phyloP scores from a whole-genome alignment of 2,113 vertebrate genomes.

The Agapornis roseicollis region DNA sequence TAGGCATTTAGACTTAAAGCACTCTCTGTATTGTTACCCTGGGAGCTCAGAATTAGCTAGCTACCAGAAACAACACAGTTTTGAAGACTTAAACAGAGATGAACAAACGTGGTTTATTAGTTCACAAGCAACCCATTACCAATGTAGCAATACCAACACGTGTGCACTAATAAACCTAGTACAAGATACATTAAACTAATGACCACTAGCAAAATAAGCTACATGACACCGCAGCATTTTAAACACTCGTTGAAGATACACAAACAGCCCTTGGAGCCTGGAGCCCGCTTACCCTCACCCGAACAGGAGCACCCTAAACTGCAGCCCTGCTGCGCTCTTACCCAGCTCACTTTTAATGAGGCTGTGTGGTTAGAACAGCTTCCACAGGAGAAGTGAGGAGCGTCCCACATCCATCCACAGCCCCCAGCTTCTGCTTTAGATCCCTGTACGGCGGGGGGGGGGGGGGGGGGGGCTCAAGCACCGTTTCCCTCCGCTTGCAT shows the following conservation, averaged over 20 bases:
- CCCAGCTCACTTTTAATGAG: neutral
- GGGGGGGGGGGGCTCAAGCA: too few relatives aligned
- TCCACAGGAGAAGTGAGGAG: neutral
- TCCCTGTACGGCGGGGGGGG: accelerated
- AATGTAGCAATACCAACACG: neutral
- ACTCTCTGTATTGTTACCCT: neutral
- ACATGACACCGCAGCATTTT: neutral
- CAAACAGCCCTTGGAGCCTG: neutral
- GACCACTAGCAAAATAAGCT: neutral
- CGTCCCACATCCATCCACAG: accelerated
- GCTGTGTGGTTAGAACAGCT: neutral
- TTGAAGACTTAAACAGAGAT: neutral
- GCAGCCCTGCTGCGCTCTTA: neutral
- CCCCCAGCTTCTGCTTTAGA: neutral
- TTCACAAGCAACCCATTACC: neutral
- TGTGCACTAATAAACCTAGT: neutral
- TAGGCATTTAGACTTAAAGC: neutral
- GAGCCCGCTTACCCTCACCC: neutral
- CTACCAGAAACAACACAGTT: neutral
- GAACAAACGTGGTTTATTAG: neutral
- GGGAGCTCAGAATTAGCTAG: neutral
- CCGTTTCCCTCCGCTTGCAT: too few relatives aligned
- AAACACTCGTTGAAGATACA: neutral
- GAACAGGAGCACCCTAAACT: neutral
- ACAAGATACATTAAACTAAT: neutral